Conservation (phyloP, 2,888 invertebrate species). For the Heliconius erato region DNA sequence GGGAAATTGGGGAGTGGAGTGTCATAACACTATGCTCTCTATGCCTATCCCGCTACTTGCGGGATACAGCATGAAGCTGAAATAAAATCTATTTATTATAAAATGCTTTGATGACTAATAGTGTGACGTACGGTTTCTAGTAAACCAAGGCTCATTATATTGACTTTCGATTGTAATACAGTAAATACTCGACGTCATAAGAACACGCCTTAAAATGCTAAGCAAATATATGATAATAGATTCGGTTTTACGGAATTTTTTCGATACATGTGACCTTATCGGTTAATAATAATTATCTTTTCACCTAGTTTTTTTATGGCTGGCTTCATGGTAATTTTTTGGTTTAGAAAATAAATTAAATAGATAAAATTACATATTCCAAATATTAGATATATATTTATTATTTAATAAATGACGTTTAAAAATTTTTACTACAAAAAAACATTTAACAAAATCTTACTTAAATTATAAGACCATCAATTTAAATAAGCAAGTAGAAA, state of each 20-base stretch:
- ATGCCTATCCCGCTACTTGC: too few species aligned
- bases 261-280: constrained; percentile 31
- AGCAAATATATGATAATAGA: constrained; percentile 35
- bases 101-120: not conserved
- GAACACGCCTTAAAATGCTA: constrained; percentile 19
- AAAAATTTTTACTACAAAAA: not conserved
- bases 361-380: too few species aligned
- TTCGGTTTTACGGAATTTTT: constrained; percentile 27
- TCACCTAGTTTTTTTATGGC: constrained; percentile 36
- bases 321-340: too few species aligned
- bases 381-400: too few species aligned
- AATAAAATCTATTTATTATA: too few species aligned
- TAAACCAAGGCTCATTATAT: constrained; percentile 5
- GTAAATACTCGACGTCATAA: constrained; percentile 4
- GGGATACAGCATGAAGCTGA: too few species aligned
- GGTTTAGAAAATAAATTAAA: too few species aligned
- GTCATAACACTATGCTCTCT: too few species aligned
- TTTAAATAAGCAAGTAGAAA: not conserved
- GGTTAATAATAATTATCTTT: not conserved
- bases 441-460: not conserved
- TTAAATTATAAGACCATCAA: not conserved
- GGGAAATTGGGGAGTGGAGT: too few species aligned
- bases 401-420: too few species aligned
- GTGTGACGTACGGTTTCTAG: not conserved
- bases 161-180: constrained; percentile 16